phyloP scores from a whole-genome alignment of 2,888 invertebrate genomes.

The Drosophila atripex region DNA sequence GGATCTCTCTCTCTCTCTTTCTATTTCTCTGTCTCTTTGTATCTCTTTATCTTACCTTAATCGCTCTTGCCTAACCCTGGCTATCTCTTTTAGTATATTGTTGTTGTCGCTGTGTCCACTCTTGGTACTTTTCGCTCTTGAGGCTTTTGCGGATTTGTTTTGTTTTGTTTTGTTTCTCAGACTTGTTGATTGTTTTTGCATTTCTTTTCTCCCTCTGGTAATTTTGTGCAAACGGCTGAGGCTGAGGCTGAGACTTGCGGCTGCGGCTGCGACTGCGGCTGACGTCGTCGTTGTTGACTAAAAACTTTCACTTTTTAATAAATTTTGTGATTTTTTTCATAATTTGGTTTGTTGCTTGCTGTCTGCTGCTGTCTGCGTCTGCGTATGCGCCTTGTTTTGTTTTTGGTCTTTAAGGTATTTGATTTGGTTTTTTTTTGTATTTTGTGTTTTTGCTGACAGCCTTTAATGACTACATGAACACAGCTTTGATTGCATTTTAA shows the following conservation, averaged over 20 bases:
- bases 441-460: constrained; percentile 27
- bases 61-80: neutral
- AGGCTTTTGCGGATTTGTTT: constrained; percentile 34
- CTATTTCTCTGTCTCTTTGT: constrained; percentile 9
- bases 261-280: constrained; percentile 19
- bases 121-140: neutral
- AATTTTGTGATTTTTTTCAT: constrained; percentile 77
- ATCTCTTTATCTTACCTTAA: neutral
- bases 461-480: constrained; percentile 62
- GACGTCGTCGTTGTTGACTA: constrained; percentile 40
- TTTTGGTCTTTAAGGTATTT: constrained; percentile 28
- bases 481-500: constrained; percentile 64
- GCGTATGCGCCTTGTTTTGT: constrained; percentile 48
- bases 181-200: constrained; percentile 58
- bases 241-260: constrained; percentile 27
- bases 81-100: neutral
- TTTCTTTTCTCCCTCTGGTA: constrained; percentile 66
- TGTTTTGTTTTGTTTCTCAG: constrained; percentile 40
- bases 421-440: constrained; percentile 16
- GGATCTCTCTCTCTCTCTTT: constrained; percentile 16
- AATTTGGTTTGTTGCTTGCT: constrained; percentile 58
- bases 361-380: too few relatives aligned
- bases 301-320: constrained; percentile 82
- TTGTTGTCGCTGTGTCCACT: neutral
- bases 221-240: constrained; percentile 71